Evolutionary conservation across 1,140 invertebrate genomes (phyloP), one percentile per base, ranked within the genome.

Genomic region (Bacillus rossius): DNA sequence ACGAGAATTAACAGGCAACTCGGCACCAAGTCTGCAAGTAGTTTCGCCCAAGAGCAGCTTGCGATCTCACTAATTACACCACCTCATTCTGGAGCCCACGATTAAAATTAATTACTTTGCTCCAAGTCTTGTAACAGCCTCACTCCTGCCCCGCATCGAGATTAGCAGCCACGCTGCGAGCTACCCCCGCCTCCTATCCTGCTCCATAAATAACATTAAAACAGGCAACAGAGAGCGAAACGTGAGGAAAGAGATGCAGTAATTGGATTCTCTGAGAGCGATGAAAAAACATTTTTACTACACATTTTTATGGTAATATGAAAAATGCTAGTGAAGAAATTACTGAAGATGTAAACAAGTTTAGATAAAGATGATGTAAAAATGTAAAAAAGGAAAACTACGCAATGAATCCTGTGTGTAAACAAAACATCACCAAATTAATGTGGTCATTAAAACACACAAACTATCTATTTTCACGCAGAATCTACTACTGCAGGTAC

Each of bases 21-120:
- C 29, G 10, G 29, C 42, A 20, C 1, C 38, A 23, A 54, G 52
- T 54, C 43, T 54, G 38, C 17, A 37, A 54, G 52, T 42, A 42
- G 52, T 22, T 54, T 53, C 40, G 40, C 37, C 40, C 40, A 34
- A 53, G 51, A 38, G 29, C 20, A 53, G 38, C 52, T 23, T 49
- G 20, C 37, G 29, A 57, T 57, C 47, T 37, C 54, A 29, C 55
- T 61, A 61, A 61, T 61, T 61, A 61, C 47, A 10, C 23, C 40
- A 45, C 40, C 42, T 57, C 60, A 49, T 49, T 23, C 20, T 49
- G 29, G 5, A 34, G 47, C 10, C 23, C 47, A 17, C 14, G 49
- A 62, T 62, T 62, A 62, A 62, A 54, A 62, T 59, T 62, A 62
- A 62, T 62, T 57, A 62, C 55, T 58, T 58, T 47, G 34, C 23